Base-by-base conservation (phyloP, 2,113 vertebrate genomes). In the Sprattus sprattus region DNA sequence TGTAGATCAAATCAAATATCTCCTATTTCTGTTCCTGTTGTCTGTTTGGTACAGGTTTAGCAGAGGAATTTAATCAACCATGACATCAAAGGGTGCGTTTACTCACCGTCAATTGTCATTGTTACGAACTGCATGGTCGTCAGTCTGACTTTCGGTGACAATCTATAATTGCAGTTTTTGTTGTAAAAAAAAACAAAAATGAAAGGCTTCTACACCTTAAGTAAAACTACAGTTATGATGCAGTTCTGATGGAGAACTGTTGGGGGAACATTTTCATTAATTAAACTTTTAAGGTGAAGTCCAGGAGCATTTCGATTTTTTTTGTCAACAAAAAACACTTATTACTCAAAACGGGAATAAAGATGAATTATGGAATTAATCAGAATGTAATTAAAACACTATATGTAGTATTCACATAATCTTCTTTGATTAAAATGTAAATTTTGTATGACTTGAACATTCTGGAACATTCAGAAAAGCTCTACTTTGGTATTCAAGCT, bases 31-130 rank as follows among this genome's bases (percentile, higher is more conserved):
- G 32, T 78, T 11, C 25, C 32, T 78, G 5, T 39, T 78, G 28
- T 78, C 10, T 78, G 28, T 39, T 78, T 78, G 71, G 15, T 78
- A 78, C 71, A 78, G 71, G 71, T 78, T 78, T 32, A 78, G 71
- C 28, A 39, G 71, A 5, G 71, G 71, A 78, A 11, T 28, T 67
- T 11, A 67, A 67, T 25, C 64, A 67, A 67, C 71, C 71, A 78
- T 78, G 71, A 15, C 71, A 3, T 78, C 71, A 32, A 78, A 78
- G 71, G 71, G 71, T 78, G 32, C 71, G 71, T 78, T 78, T 15
- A 78, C 32, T 39, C 71, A 78, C 28, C 71, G 15, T 78, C 13
- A 11, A 39, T 13, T 13, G 28, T 78, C 32, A 15, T 5, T 78
- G 28, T 39, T 8, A 25, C 20, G 1, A 64, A 64, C 16, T 60